phyloP scores from a whole-genome alignment of 2,113 vertebrate species.

The Ptilorrhoa leucosticta region DNA sequence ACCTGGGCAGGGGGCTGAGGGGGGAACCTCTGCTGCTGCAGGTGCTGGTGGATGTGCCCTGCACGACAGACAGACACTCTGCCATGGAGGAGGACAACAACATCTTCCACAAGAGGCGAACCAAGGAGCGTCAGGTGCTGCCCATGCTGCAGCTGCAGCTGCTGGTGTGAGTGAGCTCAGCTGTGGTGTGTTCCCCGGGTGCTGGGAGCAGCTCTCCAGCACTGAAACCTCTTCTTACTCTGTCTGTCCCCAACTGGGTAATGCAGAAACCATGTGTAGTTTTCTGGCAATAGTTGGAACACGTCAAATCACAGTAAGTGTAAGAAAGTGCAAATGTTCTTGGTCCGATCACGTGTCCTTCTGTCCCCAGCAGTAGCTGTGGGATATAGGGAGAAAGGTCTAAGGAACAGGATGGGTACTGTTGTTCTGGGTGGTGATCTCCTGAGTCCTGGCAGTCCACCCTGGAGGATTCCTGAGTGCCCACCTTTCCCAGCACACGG shows the following conservation, averaged over 20 bases:
- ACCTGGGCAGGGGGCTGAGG: too few relatives aligned
- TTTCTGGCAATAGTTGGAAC: background rate
- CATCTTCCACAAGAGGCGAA: conserved; percentile 82
- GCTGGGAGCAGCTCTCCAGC: background rate
- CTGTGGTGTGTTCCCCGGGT: background rate
- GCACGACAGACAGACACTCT: conserved; percentile 92
- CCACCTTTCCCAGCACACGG: background rate
- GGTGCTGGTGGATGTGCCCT: conserved; percentile 96
- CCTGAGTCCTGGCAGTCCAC: accelerated
- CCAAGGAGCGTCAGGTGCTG: conserved; percentile 83
- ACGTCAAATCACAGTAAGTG: background rate
- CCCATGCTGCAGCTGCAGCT: conserved; percentile 87
- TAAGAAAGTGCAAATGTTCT: background rate
- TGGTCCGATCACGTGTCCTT: background rate
- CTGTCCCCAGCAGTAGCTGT: background rate
- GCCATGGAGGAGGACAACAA: conserved; percentile 89
- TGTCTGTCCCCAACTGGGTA: background rate
- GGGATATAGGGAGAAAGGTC: background rate
- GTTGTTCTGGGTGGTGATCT: background rate
- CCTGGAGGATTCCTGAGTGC: background rate
- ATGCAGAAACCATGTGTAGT: background rate
- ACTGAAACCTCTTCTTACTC: background rate
- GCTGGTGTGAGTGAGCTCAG: conserved; percentile 80
- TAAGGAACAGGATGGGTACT: background rate
- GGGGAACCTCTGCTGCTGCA: conserved; percentile 53